Evolutionary conservation across 30 jellyfish, hydroid and myxozoan species (phyloP).

Genomic region (Cassiopea andromeda): DNA sequence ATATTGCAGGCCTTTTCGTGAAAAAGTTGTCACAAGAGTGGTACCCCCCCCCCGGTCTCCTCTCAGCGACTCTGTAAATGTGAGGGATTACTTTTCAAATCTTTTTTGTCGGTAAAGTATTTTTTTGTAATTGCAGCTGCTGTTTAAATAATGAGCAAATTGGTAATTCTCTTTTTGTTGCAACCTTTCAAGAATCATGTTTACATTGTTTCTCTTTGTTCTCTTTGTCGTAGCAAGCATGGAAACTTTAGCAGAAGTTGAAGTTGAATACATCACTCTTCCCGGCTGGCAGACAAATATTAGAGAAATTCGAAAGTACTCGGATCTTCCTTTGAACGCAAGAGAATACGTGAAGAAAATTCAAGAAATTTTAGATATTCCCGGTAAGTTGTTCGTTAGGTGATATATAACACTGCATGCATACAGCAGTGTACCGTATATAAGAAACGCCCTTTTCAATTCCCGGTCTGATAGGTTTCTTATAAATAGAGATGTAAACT

Average conservation of each 20-base stretch:
- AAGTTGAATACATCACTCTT: conserved; percentile 91
- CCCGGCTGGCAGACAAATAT: conserved; percentile 99
- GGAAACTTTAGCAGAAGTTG: conserved; percentile 76
- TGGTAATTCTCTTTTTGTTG: neutral
- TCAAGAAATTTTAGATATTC: conserved; percentile 79
- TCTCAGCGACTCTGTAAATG: too few relatives aligned
- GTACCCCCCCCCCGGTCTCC: too few relatives aligned
- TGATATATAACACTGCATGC: neutral
- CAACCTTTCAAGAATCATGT: neutral
- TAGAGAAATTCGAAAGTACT: conserved; percentile 75
- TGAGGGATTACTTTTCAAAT: too few relatives aligned
- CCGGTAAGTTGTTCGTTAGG: conserved; percentile 55
- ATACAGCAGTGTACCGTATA: too few relatives aligned
- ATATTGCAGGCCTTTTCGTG: too few relatives aligned
- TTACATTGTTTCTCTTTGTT: neutral
- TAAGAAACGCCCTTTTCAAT: too few relatives aligned
- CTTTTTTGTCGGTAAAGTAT: too few relatives aligned
- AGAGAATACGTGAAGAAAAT: conserved; percentile 67
- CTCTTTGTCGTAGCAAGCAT: conserved; percentile 70
- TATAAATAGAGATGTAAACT: too few relatives aligned
- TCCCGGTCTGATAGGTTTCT: too few relatives aligned
- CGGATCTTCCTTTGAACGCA: conserved; percentile 91
- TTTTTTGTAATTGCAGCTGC: too few relatives aligned
- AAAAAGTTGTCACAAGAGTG: too few relatives aligned
- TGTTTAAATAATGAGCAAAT: too few relatives aligned